Base-by-base conservation (phyloP, 2,888 invertebrate species). In the Branchipolynoe longqiensis region DNA sequence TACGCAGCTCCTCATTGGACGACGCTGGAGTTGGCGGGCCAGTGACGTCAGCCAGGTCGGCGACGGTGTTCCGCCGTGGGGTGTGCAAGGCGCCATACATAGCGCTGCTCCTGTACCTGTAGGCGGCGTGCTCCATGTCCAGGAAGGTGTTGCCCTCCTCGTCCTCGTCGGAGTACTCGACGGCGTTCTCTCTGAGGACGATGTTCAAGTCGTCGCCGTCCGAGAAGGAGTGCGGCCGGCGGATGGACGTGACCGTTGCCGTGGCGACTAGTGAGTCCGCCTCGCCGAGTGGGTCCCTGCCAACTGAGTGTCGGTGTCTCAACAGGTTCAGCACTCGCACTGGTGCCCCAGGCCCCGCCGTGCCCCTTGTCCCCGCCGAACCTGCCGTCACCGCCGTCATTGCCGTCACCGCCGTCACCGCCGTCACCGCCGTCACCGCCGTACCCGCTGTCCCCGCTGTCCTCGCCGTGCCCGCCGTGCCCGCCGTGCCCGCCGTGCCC, bases 1-100 rank as follows among this genome's bases (percentile, higher is more conserved):
- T 78, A 48, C 78, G 48, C 18, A 48, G 78, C 25, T 78, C 78
- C 48, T 78, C 78, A 78, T 48, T 78, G 48, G 78, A 41, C 12
- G 78, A 41, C 18, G 78, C 31, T 1, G 48, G 48, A 14, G 41
- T 48, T 1, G 48, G 48, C 12, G 41, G 31, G 25, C 48, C 78
- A 78, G 22, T 69, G 33, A 36, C 36, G 36, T 14, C 12, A 33
- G 1, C 14, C n/a, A 38, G 38, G 33, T 38, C 38, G 8, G 25
- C 33, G 3, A 69, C 22, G 12, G 36, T 38, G 22, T 62, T 22
- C 28, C 14, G 41, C 28, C 3, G 25, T 8, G 78, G 41, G 22
- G n/a, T 78, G 6, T 78, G 48, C 31, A 48, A 12, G 31, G 31
- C 28, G 12, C 78, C 48, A 28, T 78, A 41, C 48, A 78, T 48